Evolutionary conservation across 1,140 invertebrate species (phyloP), one percentile per base, ranked within the genome.

Genomic region (Wiebesia pumilae): DNA sequence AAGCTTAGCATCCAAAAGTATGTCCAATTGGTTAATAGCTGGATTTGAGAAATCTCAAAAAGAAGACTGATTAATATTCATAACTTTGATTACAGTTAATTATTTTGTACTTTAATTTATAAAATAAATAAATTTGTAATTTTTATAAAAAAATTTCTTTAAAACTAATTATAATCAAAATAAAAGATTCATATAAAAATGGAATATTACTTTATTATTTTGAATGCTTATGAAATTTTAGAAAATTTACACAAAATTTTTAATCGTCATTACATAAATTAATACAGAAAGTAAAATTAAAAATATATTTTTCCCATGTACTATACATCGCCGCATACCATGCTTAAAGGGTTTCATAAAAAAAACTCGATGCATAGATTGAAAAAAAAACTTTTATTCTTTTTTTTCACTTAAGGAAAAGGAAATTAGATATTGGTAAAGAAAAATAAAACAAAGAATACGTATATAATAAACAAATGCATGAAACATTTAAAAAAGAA

Each of bases 341-440:
- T 16, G 19, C 1, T 77, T 24, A 54, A 30, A 65, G 30, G 43
- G 47, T 24, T 54, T 54, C 0, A 54, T 54, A 58, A 82, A 83
- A 16, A 82, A 73, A 83, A 73, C 67, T 73, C 47, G 43, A 16
- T 54, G 67, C 40, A 24, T 73, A 84, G 16, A 77, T 84, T 71
- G 62, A 85, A 85, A 85, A 80, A 73, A 85, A 85, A 80, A 69
- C 14, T 81, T 86, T 81, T 86, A 81, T 86, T 75, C 21, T 80
- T 65, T 81, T 81, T 81, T 38, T 86, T 62, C 62, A 79, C 43
- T 79, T 47, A 69, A 51, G 58, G 27, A 80, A 47, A 35, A 75
- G 33, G 33, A 38, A 79, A 79, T 69, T 19, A 69, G 71, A 38
- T 79, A 40, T 80, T 54, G 54, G 40, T 51, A 78, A 83, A 67